Evolutionary conservation across 1,140 invertebrate genomes (phyloP), one percentile per base, ranked within the genome.

Genomic region (Drosophila dunni): DNA sequence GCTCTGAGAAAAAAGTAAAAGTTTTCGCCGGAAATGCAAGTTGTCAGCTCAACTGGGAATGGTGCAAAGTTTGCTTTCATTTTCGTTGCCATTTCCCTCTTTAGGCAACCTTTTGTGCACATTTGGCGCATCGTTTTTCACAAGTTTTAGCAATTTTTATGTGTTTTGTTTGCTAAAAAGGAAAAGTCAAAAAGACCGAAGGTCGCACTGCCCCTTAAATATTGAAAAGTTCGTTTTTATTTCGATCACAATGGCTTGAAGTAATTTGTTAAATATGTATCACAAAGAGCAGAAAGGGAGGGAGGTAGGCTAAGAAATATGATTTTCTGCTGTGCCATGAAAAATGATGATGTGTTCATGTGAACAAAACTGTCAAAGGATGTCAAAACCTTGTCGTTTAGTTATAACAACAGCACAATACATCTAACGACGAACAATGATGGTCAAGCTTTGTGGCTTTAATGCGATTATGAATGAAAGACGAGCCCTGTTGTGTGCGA

Each of bases 351-450:
- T 84, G 77, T 83, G 77, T 62, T 72, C 75, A 89, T 89, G 78
- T 89, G 84, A 68, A 84, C 74, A 62, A 68, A 83, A 89, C 80
- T 84, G 84, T 89, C 84, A 89, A 89, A 89, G 84, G 77, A 84
- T 89, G 84, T 89, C 84, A 89, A 88, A 89, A 84, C 82, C 84
- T 78, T 89, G 80, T 68, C 79, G 82, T 86, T 86, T 79, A 77
- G 75, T 63, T 81, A 79, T 63, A 89, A 77, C 67, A 88, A 60
- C 48, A 20, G 34, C 36, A 71, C 73, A 75, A 75, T 73, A 44
- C 46, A n/a, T 40, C 7, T 29, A 13, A 33, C 5, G 38, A 38
- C 51, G 45, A 57, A 58, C 50, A 53, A 57, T 56, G 60, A 29
- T 57, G 71, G 57, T 69, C 57, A 63, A 69, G 57, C 57, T 74